These are phyloP conservation scores for Rhynchonema sp. DNA, from an alignment of 2,888 invertebrate genomes.

Conservation along the genomic window DNA sequence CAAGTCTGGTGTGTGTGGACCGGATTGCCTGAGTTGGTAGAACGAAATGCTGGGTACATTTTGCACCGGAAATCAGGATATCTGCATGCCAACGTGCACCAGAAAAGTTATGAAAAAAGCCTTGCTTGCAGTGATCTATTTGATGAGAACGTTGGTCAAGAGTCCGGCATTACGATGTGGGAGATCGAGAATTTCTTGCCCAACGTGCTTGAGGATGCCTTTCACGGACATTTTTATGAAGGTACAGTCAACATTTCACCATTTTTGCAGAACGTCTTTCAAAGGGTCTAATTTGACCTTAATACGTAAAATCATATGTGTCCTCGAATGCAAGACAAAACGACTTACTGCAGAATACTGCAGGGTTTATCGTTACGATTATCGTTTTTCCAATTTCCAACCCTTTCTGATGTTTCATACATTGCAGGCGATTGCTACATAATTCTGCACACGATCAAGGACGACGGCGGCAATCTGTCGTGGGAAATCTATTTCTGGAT, in stretches of 20 bases:
- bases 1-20: too few species aligned
- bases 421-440: slow-evolving; percentile 66
- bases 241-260: too few species aligned
- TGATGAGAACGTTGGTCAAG: slow-evolving; percentile 70
- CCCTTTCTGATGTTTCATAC: too few species aligned
- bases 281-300: too few species aligned
- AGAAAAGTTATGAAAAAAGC: too few species aligned
- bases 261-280: background rate
- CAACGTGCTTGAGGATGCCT: slow-evolving; percentile 57
- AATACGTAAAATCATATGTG: too few species aligned
- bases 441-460: slow-evolving; percentile 33
- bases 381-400: background rate
- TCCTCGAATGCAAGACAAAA: too few species aligned
- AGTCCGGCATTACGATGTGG: slow-evolving; percentile 62
- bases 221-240: slow-evolving; percentile 93
- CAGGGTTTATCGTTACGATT: background rate
- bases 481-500: slow-evolving; percentile 99
- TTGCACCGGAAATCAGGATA: too few species aligned
- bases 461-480: slow-evolving; percentile 39
- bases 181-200: slow-evolving; percentile 98
- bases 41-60: too few species aligned
- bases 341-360: background rate
- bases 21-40: too few species aligned
- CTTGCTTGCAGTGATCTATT: slow-evolving; percentile 54
- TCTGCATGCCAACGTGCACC: too few species aligned